Evolutionary conservation across 2,888 invertebrate genomes (phyloP).

Genomic region (Stomorhina lunata): DNA sequence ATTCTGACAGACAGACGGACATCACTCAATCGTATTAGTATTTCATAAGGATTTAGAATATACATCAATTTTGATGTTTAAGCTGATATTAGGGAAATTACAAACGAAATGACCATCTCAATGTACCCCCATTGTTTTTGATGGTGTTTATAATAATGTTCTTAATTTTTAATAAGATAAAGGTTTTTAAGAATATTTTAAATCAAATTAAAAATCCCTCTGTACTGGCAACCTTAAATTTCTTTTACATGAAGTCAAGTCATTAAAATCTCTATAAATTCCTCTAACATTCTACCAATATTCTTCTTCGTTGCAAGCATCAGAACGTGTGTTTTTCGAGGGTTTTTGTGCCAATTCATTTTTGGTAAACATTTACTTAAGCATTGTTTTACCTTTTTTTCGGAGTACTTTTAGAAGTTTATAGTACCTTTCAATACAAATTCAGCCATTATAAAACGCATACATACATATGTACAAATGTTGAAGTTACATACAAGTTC

Average conservation of each 20-base stretch:
- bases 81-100: too few species aligned
- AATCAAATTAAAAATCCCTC: too few species aligned
- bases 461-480: not conserved
- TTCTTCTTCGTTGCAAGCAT: not conserved
- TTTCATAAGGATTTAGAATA: too few species aligned
- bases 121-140: too few species aligned
- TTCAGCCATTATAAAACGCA: not conserved
- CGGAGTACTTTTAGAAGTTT: not conserved
- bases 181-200: too few species aligned
- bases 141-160: too few species aligned
- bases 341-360: slow-evolving; percentile 14
- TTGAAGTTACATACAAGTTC: not conserved
- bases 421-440: not conserved
- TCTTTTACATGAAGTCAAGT: not conserved
- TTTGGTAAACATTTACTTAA: slow-evolving; percentile 1
- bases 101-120: too few species aligned
- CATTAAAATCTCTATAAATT: not conserved
- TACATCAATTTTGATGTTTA: too few species aligned
- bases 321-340: not conserved
- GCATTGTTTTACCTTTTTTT: slow-evolving; percentile 9
- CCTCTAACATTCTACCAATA: not conserved
- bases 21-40: too few species aligned
- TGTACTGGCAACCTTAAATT: not conserved
- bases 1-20: too few species aligned
- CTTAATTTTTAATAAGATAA: too few species aligned